Conservation (phyloP, 2,888 invertebrate genomes). For the Pemphredon lugubris region DNA sequence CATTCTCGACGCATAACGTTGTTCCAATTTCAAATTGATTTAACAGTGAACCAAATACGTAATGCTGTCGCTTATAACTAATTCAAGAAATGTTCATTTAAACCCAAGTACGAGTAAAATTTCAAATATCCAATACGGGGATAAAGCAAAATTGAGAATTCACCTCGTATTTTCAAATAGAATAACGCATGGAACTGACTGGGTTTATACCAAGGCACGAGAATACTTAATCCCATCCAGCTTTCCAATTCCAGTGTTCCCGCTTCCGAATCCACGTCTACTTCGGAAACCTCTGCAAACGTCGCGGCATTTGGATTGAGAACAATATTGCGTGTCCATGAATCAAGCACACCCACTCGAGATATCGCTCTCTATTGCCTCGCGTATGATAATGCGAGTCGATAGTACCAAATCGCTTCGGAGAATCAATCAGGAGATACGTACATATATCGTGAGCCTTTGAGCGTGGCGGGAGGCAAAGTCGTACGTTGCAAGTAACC, state of each 20-base stretch:
- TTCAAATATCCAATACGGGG: too few species aligned
- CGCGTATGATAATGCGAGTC: constrained; percentile 54
- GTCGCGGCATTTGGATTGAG: constrained; percentile 48
- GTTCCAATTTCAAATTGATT: too few species aligned
- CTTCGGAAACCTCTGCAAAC: constrained; percentile 38
- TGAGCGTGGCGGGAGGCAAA: constrained; percentile 27
- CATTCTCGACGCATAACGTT: too few species aligned
- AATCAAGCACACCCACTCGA: constrained; percentile 56
- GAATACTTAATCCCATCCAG: too few species aligned
- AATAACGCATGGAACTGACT: neutral
- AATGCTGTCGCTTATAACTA: too few species aligned
- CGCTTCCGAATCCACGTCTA: neutral
- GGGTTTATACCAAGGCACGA: too few species aligned
- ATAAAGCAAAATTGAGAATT: too few species aligned
- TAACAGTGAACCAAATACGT: too few species aligned
- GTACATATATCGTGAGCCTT: constrained; percentile 41
- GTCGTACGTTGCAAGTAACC: constrained; percentile 16
- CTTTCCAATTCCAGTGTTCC: too few species aligned
- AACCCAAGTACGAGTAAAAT: too few species aligned
- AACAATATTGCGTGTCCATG: constrained; percentile 60
- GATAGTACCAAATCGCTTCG: constrained; percentile 59
- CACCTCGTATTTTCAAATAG: constrained; percentile 39
- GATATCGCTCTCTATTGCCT: constrained; percentile 52
- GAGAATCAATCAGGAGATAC: constrained; percentile 61
- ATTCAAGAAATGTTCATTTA: too few species aligned